Base-by-base conservation (phyloP, 2,888 invertebrate species). In the Anticlea derivata region DNA sequence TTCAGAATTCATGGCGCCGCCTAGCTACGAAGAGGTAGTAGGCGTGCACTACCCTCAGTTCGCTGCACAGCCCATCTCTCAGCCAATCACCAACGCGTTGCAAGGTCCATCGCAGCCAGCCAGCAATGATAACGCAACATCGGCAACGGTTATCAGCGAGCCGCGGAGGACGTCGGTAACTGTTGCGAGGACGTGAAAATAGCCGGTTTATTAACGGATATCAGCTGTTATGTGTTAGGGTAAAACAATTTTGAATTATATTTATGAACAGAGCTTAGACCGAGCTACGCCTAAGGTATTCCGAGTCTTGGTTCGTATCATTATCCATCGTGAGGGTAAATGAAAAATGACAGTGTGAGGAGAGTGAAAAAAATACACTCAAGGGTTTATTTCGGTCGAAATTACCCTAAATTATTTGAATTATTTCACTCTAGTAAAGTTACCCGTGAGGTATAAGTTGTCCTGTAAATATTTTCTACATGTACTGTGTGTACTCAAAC, bases 21-120 rank as follows among this genome's bases (percentile, higher is more conserved):
- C 89, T 0, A 90, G 90, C 62, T 90, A 90, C 69, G 89, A 90
- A 30, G 89, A 90, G 50, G 89, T 89, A 8, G 88, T 90, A 5
- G 87, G 88, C 0, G 66, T 86, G 8, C 88, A 89, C 71, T 88
- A 86, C 57, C 88, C 89, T 0, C 71, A 70, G 49, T 86, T 71
- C 60, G 73, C 48, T 29, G 63, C 62, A 0, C 86, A 86, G 54
- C 88, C 89, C 1, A 88, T 88, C 55, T 69, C 80, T 1, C 77
- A 78, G 27, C 90, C 89, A 1, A 80, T 89, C 46, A 71, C 79
- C 2, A 57, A 71, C n/a, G 86, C 89, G 1, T 61, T 87, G 0
- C 80, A 81, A 35, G 61, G 58, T 38, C 33, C 70, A 0, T 58
- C 68, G 6, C 49, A 40, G 22, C 49, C 46, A 43, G 38, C 48